Conservation (phyloP, 2,797 vertebrate genomes). For the Poecilia velifera region DNA sequence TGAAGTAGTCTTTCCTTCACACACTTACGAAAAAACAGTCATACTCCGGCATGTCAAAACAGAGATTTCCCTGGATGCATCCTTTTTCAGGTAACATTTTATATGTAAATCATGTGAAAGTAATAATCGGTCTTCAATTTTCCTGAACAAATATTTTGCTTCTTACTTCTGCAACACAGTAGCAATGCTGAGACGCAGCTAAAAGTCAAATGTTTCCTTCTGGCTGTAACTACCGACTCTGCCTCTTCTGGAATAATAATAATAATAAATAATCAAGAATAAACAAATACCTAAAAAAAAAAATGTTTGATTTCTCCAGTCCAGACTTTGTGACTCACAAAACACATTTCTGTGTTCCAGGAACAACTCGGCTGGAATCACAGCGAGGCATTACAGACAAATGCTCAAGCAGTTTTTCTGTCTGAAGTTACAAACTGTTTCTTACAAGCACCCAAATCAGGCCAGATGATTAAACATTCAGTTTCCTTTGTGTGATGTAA, state of each 20-base stretch:
- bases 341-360: slow-evolving; percentile 25
- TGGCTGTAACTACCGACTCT: slow-evolving; percentile 6
- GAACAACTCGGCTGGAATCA: slow-evolving; percentile 15
- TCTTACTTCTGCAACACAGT: neutral
- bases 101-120: slow-evolving; percentile 25
- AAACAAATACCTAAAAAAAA: slow-evolving; percentile 34
- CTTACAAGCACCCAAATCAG: slow-evolving; percentile 51
- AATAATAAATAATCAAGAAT: slow-evolving; percentile 26
- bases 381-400: slow-evolving; percentile 34
- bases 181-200: neutral
- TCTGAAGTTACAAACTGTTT: slow-evolving; percentile 47
- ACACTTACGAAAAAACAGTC: neutral
- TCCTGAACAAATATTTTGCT: neutral
- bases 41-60: neutral
- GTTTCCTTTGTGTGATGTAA: slow-evolving; percentile 39
- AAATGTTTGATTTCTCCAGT: slow-evolving; percentile 32
- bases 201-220: slow-evolving; percentile 14
- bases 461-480: slow-evolving; percentile 57
- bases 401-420: slow-evolving; percentile 23
- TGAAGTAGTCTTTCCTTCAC: slow-evolving; percentile 11
- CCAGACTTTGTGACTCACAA: slow-evolving; percentile 13
- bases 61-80: neutral
- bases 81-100: slow-evolving; percentile 15
- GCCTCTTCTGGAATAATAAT: neutral
- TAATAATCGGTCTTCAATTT: slow-evolving; percentile 15